phyloP scores from a whole-genome alignment of 2,113 vertebrate species.

The Callithrix jacchus region DNA sequence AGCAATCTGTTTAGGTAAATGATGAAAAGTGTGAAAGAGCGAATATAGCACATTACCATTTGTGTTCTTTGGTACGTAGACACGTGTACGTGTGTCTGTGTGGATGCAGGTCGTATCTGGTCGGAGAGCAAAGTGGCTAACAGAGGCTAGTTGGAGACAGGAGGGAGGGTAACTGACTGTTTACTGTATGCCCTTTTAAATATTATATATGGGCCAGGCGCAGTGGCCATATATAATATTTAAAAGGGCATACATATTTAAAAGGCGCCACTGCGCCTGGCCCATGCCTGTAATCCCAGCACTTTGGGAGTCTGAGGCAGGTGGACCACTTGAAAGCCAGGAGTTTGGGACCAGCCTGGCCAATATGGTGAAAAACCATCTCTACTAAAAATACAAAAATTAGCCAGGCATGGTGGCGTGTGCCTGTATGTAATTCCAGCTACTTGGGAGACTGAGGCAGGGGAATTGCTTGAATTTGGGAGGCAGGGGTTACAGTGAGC shows the following conservation, averaged over 20 bases:
- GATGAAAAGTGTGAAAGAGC: not conserved
- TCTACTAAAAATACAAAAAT: not conserved
- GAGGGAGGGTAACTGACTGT: not conserved
- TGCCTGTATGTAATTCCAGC: not conserved
- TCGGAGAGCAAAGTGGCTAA: not conserved
- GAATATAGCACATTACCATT: accelerated
- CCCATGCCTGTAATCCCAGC: not conserved
- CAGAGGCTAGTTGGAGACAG: not conserved
- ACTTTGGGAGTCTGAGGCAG: not conserved
- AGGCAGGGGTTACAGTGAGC: not conserved
- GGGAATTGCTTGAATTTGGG: not conserved
- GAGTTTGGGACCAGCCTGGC: not conserved
- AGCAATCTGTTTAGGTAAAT: not conserved
- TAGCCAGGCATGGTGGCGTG: not conserved
- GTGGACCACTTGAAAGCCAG: not conserved
- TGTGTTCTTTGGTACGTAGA: not conserved
- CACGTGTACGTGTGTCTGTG: not conserved
- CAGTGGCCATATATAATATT: no score
- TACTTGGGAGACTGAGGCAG: not conserved
- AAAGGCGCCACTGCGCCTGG: no score
- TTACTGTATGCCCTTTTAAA: not conserved
- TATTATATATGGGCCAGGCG: no score
- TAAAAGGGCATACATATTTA: no score
- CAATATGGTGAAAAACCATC: not conserved
- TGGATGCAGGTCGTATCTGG: not conserved